phyloP scores from a whole-genome alignment of 2,113 vertebrate genomes.

The Psittacus erithacus region DNA sequence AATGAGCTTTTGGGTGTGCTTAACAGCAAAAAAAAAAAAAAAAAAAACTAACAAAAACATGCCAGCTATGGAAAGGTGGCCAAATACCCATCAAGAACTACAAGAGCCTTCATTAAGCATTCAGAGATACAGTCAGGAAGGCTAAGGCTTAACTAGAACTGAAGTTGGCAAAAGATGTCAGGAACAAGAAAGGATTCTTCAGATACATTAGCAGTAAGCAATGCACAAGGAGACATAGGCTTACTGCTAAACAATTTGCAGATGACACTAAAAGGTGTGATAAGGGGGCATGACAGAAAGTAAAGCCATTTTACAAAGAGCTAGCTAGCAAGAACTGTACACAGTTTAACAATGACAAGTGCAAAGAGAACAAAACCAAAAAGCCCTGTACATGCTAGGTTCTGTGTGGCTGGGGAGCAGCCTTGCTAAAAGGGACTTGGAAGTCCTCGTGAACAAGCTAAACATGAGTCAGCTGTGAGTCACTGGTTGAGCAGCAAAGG shows the following conservation, averaged over 20 bases:
- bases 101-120: not conserved
- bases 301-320: not conserved
- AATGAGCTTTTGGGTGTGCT: not conserved
- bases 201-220: not conserved
- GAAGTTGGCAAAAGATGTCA: not conserved
- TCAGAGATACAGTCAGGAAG: not conserved
- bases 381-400: not conserved
- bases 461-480: not conserved
- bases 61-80: not conserved
- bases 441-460: not conserved
- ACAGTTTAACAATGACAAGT: not conserved
- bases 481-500: not conserved
- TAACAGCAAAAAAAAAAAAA: not conserved
- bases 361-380: not conserved
- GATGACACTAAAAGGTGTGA: not conserved
- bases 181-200: not conserved
- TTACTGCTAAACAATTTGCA: not conserved
- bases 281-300: not conserved
- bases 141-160: not conserved
- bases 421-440: not conserved
- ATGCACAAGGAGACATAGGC: not conserved
- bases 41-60: not conserved
- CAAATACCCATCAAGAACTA: not conserved
- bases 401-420: not conserved
- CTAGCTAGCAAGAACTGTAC: not conserved